phyloP scores from a whole-genome alignment of 2,113 vertebrate genomes.

The Verasper variegatus region DNA sequence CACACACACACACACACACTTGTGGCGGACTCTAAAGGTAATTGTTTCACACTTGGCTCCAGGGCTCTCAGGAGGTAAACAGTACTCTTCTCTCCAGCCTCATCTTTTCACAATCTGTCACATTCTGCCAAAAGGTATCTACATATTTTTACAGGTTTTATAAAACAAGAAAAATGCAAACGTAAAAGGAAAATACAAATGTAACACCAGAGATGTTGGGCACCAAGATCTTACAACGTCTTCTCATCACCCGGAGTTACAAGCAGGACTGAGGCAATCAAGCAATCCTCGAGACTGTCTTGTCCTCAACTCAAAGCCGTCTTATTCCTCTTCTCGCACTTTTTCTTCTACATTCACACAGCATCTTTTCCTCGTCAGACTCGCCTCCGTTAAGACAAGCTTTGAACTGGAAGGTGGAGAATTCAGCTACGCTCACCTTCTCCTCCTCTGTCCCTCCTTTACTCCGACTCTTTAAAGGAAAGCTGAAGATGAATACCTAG shows the following conservation, averaged over 20 bases:
- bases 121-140: conserved; percentile 69
- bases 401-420: neutral
- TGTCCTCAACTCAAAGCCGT: neutral
- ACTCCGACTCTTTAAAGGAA: conserved; percentile 41
- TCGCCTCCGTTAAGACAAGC: neutral
- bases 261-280: conserved; percentile 62
- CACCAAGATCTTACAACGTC: conserved; percentile 50
- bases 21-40: conserved; percentile 54
- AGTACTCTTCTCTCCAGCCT: conserved; percentile 44
- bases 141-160: conserved; percentile 65
- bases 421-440: neutral
- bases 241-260: conserved; percentile 51
- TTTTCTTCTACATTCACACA: conserved; percentile 13
- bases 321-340: neutral
- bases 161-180: conserved; percentile 32
- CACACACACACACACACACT: neutral
- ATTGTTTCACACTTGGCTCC: conserved; percentile 10
- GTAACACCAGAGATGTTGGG: conserved; percentile 25
- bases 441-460: neutral
- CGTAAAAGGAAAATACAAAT: conserved; percentile 34
- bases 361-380: conserved; percentile 3
- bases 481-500: conserved; percentile 55
- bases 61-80: conserved; percentile 31
- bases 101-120: conserved; percentile 59
- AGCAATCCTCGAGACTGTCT: conserved; percentile 29